Evolutionary conservation across 2,888 invertebrate genomes (phyloP).

Genomic region (Drosophila demipolita): DNA sequence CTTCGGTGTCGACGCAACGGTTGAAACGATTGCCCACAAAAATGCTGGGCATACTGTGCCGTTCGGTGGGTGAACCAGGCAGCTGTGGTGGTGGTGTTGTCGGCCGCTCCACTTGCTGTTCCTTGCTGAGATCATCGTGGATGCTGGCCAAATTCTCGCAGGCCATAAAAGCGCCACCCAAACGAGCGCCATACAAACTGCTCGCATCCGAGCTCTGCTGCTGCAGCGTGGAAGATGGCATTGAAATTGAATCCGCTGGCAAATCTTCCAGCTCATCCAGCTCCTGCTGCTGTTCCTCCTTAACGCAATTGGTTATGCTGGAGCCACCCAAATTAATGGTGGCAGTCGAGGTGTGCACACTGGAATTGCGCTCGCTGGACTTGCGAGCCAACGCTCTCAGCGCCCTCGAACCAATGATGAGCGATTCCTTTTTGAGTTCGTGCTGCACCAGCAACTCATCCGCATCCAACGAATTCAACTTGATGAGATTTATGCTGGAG

Average conservation of each 20-base stretch:
- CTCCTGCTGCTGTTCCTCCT: conserved; percentile 42
- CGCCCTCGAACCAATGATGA: conserved; percentile 83
- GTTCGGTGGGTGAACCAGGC: conserved; percentile 66
- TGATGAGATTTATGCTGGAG: conserved; percentile 82
- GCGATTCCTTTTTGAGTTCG: conserved; percentile 81
- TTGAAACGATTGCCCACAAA: conserved; percentile 88
- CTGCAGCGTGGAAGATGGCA: conserved; percentile 44
- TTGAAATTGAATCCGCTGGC: background rate
- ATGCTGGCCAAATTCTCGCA: conserved; percentile 88
- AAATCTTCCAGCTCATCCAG: conserved; percentile 1
- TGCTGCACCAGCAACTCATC: conserved; percentile 47
- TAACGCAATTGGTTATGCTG: conserved; percentile 62
- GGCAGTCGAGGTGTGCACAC: conserved; percentile 86
- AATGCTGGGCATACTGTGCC: conserved; percentile 89
- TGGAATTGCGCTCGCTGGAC: conserved; percentile 78
- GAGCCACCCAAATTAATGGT: conserved; percentile 83
- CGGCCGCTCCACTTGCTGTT: background rate
- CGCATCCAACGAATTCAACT: conserved; percentile 73
- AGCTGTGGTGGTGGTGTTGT: conserved; percentile 37
- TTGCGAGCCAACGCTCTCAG: conserved; percentile 80
- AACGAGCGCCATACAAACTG: conserved; percentile 1
- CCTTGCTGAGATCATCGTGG: conserved; percentile 85
- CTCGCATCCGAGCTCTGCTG: conserved; percentile 88
- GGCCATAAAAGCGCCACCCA: conserved; percentile 87
- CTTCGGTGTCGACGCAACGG: conserved; percentile 86